Evolutionary conservation across 2,888 invertebrate species (phyloP).

Genomic region (Pilophorus perplexus): DNA sequence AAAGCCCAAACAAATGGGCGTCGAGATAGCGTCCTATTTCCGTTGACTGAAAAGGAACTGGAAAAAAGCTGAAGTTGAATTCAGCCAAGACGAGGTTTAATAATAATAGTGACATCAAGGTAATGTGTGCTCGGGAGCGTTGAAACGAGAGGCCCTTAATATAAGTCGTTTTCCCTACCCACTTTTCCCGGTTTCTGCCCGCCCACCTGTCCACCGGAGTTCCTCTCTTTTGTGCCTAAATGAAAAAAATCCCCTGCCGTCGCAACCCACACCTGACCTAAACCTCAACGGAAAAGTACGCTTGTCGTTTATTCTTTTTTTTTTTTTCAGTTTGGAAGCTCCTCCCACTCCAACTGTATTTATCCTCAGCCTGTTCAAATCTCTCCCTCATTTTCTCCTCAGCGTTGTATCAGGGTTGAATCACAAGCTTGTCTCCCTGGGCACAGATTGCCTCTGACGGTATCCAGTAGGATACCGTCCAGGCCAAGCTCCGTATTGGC

Average conservation of each 20-base stretch:
- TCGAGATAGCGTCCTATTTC: too few species aligned
- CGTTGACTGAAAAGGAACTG: too few species aligned
- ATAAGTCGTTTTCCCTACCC: background rate
- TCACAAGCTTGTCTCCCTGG: too few species aligned
- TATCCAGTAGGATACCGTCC: too few species aligned
- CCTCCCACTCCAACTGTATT: too few species aligned
- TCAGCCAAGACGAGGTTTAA: background rate
- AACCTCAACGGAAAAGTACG: background rate
- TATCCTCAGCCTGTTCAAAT: background rate
- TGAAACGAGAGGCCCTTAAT: background rate
- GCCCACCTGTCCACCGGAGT: too few species aligned
- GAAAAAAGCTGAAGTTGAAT: background rate
- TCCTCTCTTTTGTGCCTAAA: constrained; percentile 9
- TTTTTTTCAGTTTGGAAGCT: background rate
- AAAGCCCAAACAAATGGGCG: too few species aligned
- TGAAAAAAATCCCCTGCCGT: constrained; percentile 1
- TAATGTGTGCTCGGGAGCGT: background rate
- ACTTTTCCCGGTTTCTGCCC: background rate
- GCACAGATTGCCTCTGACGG: too few species aligned
- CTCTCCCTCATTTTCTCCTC: too few species aligned
- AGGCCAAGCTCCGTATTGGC: too few species aligned
- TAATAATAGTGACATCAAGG: constrained; percentile 1
- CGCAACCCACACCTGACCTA: too few species aligned
- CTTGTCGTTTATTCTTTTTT: background rate
- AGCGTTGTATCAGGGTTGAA: too few species aligned